Evolutionary conservation across 2,888 invertebrate genomes (phyloP).

Genomic region (Ophion costatus): DNA sequence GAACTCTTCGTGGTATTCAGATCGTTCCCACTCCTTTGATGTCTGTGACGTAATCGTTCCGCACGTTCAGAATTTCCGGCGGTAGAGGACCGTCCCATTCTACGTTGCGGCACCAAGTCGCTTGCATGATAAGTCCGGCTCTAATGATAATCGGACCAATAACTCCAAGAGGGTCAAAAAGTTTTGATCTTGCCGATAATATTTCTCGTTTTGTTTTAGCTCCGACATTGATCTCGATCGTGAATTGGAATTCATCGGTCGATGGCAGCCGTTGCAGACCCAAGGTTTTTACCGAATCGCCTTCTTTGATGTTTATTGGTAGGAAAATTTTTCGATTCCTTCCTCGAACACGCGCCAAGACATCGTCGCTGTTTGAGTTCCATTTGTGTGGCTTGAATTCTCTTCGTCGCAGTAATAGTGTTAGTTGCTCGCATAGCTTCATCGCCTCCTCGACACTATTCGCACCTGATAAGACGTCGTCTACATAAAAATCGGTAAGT

Average conservation of each 20-base stretch:
- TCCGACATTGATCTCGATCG: neutral
- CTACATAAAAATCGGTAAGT: conserved; percentile 43
- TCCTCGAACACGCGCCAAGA: neutral
- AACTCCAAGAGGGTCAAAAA: conserved; percentile 42
- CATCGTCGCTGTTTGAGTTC: conserved; percentile 41
- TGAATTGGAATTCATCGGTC: conserved; percentile 29
- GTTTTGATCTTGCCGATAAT: conserved; percentile 34
- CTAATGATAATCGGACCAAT: conserved; percentile 38
- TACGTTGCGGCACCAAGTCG: neutral
- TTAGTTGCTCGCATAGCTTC: conserved; percentile 4
- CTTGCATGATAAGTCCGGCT: conserved; percentile 11
- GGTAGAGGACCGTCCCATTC: neutral
- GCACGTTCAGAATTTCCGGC: neutral
- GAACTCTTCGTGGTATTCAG: neutral
- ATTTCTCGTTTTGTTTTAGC: conserved; percentile 44
- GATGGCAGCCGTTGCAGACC: conserved; percentile 39
- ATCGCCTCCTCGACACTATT: conserved; percentile 28
- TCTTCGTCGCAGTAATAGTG: conserved; percentile 25
- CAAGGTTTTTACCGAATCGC: conserved; percentile 31
- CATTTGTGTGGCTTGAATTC: conserved; percentile 61
- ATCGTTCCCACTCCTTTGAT: neutral
- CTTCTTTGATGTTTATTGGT: neutral
- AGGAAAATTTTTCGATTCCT: neutral
- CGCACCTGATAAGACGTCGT: conserved; percentile 51
- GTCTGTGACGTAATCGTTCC: neutral